Evolutionary conservation across 2,888 invertebrate genomes (phyloP).

Genomic region (Pristionchus exspectatus): DNA sequence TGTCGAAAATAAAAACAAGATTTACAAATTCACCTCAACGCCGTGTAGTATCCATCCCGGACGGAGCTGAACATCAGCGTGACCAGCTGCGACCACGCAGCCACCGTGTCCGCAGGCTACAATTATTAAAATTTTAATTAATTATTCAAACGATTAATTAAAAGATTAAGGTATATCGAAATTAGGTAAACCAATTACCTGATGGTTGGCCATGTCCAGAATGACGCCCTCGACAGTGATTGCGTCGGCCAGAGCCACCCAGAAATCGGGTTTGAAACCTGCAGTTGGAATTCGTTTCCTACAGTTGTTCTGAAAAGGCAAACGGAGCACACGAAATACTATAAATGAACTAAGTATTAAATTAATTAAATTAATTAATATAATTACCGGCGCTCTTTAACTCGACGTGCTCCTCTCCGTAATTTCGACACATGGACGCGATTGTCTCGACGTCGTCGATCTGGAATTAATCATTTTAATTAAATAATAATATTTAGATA

Average conservation of each 20-base stretch:
- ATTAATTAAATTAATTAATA: not conserved
- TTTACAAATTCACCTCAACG: slow-evolving; percentile 67
- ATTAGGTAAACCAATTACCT: not conserved
- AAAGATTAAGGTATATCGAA: too few relatives aligned
- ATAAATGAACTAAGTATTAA: not conserved
- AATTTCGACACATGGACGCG: slow-evolving; percentile 66
- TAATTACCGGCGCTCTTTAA: slow-evolving; percentile 60
- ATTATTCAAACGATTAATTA: not conserved
- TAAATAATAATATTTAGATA: not conserved
- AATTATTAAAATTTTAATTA: slow-evolving; percentile 52
- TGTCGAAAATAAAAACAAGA: too few relatives aligned
- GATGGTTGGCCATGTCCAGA: slow-evolving; percentile 75
- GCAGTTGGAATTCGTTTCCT: not conserved
- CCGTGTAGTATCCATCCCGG: slow-evolving; percentile 77
- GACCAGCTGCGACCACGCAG: slow-evolving; percentile 77
- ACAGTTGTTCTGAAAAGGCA: not conserved
- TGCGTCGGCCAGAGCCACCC: slow-evolving; percentile 78
- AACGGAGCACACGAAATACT: too few relatives aligned
- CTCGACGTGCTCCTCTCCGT: slow-evolving; percentile 76
- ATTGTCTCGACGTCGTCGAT: slow-evolving; percentile 75
- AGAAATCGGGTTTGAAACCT: slow-evolving; percentile 79
- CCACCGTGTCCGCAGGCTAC: slow-evolving; percentile 76
- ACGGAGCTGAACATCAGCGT: slow-evolving; percentile 76
- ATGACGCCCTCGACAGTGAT: slow-evolving; percentile 78
- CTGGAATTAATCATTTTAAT: slow-evolving; percentile 58